These are phyloP conservation scores for Nymphalis urticae DNA, from an alignment of 2,888 invertebrate species.

Conservation along the genomic window DNA sequence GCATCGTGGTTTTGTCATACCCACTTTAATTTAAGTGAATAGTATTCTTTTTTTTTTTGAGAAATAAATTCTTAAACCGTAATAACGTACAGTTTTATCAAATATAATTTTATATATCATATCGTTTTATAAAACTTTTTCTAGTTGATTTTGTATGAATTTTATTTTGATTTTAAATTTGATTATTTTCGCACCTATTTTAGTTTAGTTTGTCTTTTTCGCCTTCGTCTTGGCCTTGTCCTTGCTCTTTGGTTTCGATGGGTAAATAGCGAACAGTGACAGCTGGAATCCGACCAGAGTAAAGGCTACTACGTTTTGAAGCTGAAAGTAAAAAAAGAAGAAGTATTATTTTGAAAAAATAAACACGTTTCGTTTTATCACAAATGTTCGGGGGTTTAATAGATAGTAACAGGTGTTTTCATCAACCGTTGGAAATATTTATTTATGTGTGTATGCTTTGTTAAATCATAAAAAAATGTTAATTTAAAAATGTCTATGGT, in stretches of 20 bases:
- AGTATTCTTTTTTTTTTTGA: too few relatives aligned
- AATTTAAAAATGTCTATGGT: too few relatives aligned
- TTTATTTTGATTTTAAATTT: not conserved
- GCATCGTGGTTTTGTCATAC: too few relatives aligned
- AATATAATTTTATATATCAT: too few relatives aligned
- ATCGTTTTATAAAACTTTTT: not conserved
- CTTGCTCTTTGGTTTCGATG: slow-evolving; percentile 71
- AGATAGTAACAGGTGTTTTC: too few relatives aligned
- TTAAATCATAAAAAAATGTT: too few relatives aligned
- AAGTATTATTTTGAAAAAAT: not conserved
- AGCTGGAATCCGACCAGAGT: slow-evolving; percentile 83
- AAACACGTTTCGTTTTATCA: too few relatives aligned
- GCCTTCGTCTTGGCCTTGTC: slow-evolving; percentile 64
- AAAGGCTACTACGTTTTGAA: slow-evolving; percentile 87
- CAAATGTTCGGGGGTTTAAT: not conserved
- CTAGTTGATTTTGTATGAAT: not conserved
- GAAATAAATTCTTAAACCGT: too few relatives aligned
- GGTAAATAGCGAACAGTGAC: slow-evolving; percentile 86
- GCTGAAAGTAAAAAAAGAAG: slow-evolving; percentile 71
- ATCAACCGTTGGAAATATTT: too few relatives aligned
- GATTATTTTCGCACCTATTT: not conserved
- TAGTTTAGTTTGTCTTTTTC: slow-evolving; percentile 64
- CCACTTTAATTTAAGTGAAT: too few relatives aligned
- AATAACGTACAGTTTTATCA: too few relatives aligned
- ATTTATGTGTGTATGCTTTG: too few relatives aligned